Evolutionary conservation across 2,797 vertebrate species (phyloP).

Genomic region (Chiloscyllium punctatum): DNA sequence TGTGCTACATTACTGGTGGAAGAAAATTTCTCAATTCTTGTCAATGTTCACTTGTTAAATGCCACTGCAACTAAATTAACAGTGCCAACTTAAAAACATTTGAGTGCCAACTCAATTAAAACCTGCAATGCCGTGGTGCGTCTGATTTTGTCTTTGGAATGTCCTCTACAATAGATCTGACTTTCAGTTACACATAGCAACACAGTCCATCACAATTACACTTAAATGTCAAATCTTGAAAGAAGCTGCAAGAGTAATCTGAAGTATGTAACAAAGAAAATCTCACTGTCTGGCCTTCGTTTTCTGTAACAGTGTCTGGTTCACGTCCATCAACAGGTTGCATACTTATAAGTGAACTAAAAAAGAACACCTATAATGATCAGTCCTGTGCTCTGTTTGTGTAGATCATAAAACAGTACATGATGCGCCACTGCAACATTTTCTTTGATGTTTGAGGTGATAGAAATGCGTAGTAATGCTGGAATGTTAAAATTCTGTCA

Average conservation of each 20-base stretch:
- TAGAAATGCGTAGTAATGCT: not conserved
- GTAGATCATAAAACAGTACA: not conserved
- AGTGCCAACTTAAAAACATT: not conserved
- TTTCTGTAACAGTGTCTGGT: constrained; percentile 19
- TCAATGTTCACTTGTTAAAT: not conserved
- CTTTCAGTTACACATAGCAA: not conserved
- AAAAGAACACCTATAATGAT: not conserved
- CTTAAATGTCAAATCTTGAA: not conserved
- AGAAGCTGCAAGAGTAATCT: constrained; percentile 8
- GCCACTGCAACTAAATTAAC: not conserved
- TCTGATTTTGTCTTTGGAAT: not conserved
- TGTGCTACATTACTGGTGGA: too few relatives aligned
- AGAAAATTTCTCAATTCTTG: not conserved
- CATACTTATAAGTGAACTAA: constrained; percentile 10
- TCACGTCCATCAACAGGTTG: constrained; percentile 6
- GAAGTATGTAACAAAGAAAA: constrained; percentile 24
- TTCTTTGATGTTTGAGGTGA: not conserved
- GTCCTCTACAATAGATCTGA: not conserved
- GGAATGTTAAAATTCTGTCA: constrained; percentile 16
- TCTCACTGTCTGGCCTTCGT: not conserved
- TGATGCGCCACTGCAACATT: not conserved
- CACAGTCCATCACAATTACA: constrained; percentile 9
- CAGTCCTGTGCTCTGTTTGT: not conserved
- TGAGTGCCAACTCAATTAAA: not conserved
- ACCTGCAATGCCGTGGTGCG: too few relatives aligned